Evolutionary conservation across 2,113 vertebrate species (phyloP).

Genomic region (Heterotis niloticus): DNA sequence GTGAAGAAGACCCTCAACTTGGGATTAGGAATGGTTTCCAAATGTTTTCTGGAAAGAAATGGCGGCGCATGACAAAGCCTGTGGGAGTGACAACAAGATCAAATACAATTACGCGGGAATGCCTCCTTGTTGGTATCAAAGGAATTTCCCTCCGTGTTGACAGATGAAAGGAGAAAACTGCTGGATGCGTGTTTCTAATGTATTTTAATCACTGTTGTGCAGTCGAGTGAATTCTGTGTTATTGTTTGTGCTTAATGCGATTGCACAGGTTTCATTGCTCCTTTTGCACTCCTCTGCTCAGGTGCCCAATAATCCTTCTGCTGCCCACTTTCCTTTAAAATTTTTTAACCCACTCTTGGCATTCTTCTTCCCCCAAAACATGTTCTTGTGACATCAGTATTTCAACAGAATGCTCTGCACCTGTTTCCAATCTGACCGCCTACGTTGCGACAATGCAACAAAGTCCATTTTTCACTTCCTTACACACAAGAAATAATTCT

Average conservation of each 20-base stretch:
- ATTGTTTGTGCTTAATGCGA: conserved; percentile 42
- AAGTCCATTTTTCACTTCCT: not conserved
- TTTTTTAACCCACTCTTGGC: not conserved
- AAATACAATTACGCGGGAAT: conserved; percentile 61
- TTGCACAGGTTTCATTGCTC: conserved; percentile 17
- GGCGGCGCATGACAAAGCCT: conserved; percentile 44
- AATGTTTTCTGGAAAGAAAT: conserved; percentile 41
- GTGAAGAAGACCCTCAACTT: conserved; percentile 37
- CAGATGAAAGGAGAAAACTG: conserved; percentile 45
- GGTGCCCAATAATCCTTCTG: not conserved
- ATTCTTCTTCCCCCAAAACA: not conserved
- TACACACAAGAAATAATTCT: not conserved
- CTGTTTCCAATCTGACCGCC: not conserved
- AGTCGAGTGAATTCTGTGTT: conserved; percentile 45
- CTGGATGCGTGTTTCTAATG: conserved; percentile 41
- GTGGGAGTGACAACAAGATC: conserved; percentile 63
- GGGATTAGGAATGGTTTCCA: conserved; percentile 52
- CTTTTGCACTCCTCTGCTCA: conserved; percentile 29
- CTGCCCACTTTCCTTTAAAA: not conserved
- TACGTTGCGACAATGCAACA: not conserved
- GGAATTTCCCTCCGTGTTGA: conserved; percentile 39
- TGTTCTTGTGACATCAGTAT: not conserved
- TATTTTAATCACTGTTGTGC: conserved; percentile 45
- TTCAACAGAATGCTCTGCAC: not conserved
- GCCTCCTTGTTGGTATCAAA: conserved; percentile 56